phyloP scores from a whole-genome alignment of 2,888 invertebrate species.

The Adelognathus sp. region DNA sequence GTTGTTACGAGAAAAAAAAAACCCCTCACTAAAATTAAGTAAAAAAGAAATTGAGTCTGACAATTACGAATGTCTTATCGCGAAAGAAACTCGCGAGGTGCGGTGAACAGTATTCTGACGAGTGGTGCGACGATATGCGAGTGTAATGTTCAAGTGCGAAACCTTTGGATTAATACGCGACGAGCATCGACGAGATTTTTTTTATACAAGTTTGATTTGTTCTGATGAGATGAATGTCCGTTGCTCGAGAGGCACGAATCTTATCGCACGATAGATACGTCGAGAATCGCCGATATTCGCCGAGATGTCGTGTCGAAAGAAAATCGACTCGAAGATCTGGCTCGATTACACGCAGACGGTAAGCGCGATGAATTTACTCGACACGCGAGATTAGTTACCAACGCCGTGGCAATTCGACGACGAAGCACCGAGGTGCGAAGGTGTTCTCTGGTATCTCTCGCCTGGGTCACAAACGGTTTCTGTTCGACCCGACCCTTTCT shows the following conservation, averaged over 20 bases:
- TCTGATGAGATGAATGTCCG: neutral
- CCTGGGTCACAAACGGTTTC: too few relatives aligned
- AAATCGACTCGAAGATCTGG: slow-evolving; percentile 75
- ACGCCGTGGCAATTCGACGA: neutral
- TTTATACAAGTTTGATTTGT: too few relatives aligned
- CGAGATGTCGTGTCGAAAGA: slow-evolving; percentile 75
- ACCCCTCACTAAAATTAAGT: too few relatives aligned
- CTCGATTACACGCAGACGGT: slow-evolving; percentile 72
- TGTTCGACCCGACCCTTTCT: too few relatives aligned
- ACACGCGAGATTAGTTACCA: neutral
- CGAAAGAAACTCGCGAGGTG: neutral
- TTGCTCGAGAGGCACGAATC: neutral
- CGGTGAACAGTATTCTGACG: slow-evolving; percentile 17
- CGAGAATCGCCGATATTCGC: neutral
- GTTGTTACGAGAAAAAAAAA: neutral
- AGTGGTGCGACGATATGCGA: neutral
- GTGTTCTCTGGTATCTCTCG: too few relatives aligned
- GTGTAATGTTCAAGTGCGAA: slow-evolving; percentile 11
- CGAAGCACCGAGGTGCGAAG: neutral
- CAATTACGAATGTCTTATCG: slow-evolving; percentile 7
- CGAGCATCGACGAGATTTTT: neutral
- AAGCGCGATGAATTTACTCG: slow-evolving; percentile 58
- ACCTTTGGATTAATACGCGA: slow-evolving; percentile 13
- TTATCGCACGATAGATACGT: slow-evolving; percentile 12
- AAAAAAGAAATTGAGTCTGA: neutral